Evolutionary conservation across 1,140 invertebrate genomes (phyloP), one percentile per base, ranked within the genome.

Genomic region (Zaprionus kolodkinae): DNA sequence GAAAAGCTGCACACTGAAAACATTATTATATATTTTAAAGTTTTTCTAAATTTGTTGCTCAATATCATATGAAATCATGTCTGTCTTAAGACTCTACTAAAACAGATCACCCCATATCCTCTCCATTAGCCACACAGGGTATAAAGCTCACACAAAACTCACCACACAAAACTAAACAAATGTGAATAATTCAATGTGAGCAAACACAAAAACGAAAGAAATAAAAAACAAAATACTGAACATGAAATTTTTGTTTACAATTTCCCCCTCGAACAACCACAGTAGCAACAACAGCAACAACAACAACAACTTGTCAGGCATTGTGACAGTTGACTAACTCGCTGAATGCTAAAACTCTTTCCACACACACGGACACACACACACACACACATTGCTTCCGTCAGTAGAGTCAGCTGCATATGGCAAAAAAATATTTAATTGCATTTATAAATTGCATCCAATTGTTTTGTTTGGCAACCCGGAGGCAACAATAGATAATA

Each of bases 291-390:
- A 25, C 40, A 17, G n/a, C 55, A 52, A 36, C 36, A 67, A 35
- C 52, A 72, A 72, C 73, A 85, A 65, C 56, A 77, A 50, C 30
- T 45, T 40, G 79, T 35, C 35, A 64, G 66, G 61, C 71, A 79
- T 68, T 88, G 83, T 79, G 83, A 87, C 83, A 87, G 83, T 83
- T 87, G 83, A 87, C 83, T 88, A 87, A 87, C 84, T 88, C 80
- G 78, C 78, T 83, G 78, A 77, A 76, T 64, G 78, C 63, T 65
- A 68, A 74, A 85, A 72, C 78, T 75, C 75, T 66, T 56, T 75
- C 76, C 40, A 73, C 78, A 69, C 48, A 45, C 65, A 43, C 38
- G 40, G 30, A 38, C 52, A 38, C 52, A 52, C 48, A 40, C 40
- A 21, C 50, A 38, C 52, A 38, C 52, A 52, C 48, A 40, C 52